Conservation (phyloP, 2,888 invertebrate species). For the Morinoia aosen region DNA sequence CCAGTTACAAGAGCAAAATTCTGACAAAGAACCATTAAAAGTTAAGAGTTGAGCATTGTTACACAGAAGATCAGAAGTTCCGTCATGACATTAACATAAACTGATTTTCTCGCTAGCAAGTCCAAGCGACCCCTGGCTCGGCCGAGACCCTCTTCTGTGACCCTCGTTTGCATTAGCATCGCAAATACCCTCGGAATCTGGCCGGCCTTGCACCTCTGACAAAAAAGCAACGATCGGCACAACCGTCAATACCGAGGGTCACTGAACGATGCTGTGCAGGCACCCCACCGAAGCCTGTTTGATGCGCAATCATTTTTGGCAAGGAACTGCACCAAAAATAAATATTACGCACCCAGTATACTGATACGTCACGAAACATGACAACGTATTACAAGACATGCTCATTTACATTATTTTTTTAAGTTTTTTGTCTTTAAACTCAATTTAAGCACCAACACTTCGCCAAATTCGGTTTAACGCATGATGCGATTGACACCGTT, state of each 20-base stretch:
- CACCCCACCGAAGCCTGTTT: neutral
- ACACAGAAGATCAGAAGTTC: neutral
- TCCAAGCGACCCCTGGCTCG: neutral
- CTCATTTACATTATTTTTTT: neutral
- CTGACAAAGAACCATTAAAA: neutral
- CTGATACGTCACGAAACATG: neutral
- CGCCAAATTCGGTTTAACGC: neutral
- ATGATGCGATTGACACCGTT: neutral
- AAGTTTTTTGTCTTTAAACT: neutral
- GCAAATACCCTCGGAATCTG: constrained; percentile 46
- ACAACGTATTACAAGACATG: neutral
- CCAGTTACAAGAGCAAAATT: too few species aligned
- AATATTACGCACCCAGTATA: neutral
- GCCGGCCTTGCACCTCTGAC: constrained; percentile 20
- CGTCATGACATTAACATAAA: constrained; percentile 25
- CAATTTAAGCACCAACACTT: neutral
- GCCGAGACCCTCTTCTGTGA: constrained; percentile 20
- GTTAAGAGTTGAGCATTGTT: neutral
- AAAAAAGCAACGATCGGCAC: constrained; percentile 49
- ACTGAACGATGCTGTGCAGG: neutral
- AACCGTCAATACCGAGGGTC: constrained; percentile 43
- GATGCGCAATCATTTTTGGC: neutral
- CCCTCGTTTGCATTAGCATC: constrained; percentile 50
- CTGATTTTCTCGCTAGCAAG: constrained; percentile 16
- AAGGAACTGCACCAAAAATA: neutral